A percentile compares a stretch with the other conserved stretches of the same genome.
Evolutionary conservation across 2,113 vertebrate species (phyloP).

Genomic region (Trochalopteron elliotii): DNA sequence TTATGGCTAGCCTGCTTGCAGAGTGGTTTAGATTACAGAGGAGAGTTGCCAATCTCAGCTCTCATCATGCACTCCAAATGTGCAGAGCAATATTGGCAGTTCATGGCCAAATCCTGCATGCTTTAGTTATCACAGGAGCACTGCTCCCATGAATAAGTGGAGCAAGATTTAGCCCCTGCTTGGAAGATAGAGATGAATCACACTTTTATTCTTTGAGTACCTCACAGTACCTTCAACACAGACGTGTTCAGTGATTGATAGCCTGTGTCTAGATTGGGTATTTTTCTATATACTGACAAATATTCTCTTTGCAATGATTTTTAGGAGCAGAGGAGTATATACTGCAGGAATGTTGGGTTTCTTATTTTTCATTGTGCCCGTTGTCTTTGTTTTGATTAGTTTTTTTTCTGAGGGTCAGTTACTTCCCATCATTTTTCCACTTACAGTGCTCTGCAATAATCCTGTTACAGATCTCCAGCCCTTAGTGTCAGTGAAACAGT

Average conservation of each 20-base stretch:
- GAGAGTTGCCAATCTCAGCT: slow-evolving; percentile 55
- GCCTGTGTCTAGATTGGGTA: slow-evolving; percentile 59
- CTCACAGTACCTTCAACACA: slow-evolving; percentile 28
- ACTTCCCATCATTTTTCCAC: background rate
- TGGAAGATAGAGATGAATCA: slow-evolving; percentile 53
- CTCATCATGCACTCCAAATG: slow-evolving; percentile 56
- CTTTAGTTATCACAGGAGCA: slow-evolving; percentile 4
- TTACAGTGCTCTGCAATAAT: slow-evolving; percentile 9
- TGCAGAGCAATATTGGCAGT: slow-evolving; percentile 32
- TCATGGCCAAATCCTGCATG: slow-evolving; percentile 44
- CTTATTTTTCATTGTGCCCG: background rate
- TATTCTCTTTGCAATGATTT: slow-evolving; percentile 7
- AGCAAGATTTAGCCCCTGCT: slow-evolving; percentile 49
- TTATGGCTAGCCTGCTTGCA: slow-evolving; percentile 33
- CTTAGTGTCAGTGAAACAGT: background rate
- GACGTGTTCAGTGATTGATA: slow-evolving; percentile 59
- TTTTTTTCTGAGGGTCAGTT: background rate
- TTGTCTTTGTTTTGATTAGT: slow-evolving; percentile 43
- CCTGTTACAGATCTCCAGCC: slow-evolving; percentile 4
- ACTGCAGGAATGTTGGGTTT: background rate
- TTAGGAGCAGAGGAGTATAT: slow-evolving; percentile 20
- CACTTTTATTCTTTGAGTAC: slow-evolving; percentile 62
- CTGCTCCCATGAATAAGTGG: slow-evolving; percentile 26
- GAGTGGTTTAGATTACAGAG: slow-evolving; percentile 63
- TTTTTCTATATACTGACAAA: slow-evolving; percentile 66